Evolutionary conservation across 2,113 vertebrate genomes (phyloP).

Genomic region (Microtus ochrogaster): DNA sequence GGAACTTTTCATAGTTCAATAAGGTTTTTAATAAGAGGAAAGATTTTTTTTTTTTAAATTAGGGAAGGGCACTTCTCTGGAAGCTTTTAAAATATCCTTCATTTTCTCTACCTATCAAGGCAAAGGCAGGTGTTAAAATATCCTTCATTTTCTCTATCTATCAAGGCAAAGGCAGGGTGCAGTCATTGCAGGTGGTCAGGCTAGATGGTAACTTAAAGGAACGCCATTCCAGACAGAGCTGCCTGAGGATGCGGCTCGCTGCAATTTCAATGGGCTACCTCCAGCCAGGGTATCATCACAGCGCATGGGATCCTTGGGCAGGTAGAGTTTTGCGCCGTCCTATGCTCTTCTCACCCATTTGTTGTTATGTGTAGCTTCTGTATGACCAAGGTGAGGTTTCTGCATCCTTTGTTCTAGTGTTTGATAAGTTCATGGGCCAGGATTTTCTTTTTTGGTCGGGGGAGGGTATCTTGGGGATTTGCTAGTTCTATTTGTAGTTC

Average conservation of each 20-base stretch:
- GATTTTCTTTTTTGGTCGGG: background rate
- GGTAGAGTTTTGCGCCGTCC: background rate
- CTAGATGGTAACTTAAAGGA: background rate
- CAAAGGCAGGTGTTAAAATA: background rate
- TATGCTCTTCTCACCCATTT: background rate
- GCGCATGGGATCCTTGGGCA: too few relatives aligned
- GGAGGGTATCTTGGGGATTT: background rate
- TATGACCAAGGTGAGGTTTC: background rate
- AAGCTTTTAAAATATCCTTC: background rate
- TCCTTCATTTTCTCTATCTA: background rate
- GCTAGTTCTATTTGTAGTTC: background rate
- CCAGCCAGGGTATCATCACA: background rate
- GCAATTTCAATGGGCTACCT: background rate
- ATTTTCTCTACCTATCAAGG: background rate
- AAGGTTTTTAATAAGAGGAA: background rate
- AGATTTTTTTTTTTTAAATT: background rate
- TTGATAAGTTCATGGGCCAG: background rate
- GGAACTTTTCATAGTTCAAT: background rate
- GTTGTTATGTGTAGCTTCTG: background rate
- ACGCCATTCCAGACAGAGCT: background rate
- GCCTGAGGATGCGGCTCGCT: background rate
- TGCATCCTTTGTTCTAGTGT: background rate
- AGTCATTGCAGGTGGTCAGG: background rate
- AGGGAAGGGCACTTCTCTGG: background rate
- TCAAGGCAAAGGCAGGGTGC: background rate